These are phyloP conservation scores for Zosterops borbonicus DNA, from an alignment of 2,113 vertebrate species.

Conservation along the genomic window DNA sequence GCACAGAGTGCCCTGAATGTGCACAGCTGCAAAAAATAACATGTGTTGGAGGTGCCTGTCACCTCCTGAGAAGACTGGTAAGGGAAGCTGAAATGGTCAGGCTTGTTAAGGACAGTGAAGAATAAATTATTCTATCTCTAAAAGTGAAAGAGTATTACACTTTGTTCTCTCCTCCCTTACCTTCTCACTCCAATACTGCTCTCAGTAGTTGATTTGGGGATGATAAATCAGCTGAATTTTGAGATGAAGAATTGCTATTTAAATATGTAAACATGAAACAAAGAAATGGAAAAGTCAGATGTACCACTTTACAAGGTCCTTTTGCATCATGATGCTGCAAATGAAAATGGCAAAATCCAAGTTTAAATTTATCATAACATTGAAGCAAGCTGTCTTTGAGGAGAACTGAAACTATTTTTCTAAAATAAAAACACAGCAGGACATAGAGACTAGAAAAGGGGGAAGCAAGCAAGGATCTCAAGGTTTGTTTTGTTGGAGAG, in stretches of 20 bases:
- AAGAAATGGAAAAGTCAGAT: not conserved
- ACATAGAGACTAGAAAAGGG: conserved; percentile 38
- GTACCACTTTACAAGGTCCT: not conserved
- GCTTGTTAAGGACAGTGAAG: not conserved
- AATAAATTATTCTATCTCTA: not conserved
- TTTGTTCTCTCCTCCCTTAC: not conserved
- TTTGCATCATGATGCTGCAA: not conserved
- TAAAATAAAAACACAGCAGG: conserved; percentile 74
- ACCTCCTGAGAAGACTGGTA: not conserved
- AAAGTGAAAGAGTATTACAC: not conserved
- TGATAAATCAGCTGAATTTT: not conserved
- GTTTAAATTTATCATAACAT: conserved; percentile 54
- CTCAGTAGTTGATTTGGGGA: not conserved
- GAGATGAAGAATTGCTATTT: not conserved
- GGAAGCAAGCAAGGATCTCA: conserved; percentile 63
- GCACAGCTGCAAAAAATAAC: not conserved
- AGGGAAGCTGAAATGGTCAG: not conserved
- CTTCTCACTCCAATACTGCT: not conserved
- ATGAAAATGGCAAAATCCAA: conserved; percentile 19
- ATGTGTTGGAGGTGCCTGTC: not conserved
- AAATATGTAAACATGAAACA: not conserved
- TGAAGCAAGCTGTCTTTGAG: conserved; percentile 43
- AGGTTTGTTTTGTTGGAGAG: conserved; percentile 55
- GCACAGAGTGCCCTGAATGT: not conserved
- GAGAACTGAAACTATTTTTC: conserved; percentile 65